Evolutionary conservation across 2,888 invertebrate genomes (phyloP).

Genomic region (Serripes groenlandicus): DNA sequence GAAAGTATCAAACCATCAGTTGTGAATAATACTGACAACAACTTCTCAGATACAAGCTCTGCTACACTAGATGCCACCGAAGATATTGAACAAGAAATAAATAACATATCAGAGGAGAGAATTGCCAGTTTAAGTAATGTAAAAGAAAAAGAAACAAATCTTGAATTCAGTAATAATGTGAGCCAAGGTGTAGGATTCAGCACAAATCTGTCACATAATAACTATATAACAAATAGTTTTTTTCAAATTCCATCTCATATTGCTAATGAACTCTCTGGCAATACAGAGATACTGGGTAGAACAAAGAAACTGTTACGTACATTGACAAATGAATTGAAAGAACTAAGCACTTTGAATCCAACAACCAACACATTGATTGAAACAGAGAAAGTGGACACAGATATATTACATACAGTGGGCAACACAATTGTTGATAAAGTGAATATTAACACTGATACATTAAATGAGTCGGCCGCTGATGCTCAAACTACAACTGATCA

Average conservation of each 20-base stretch:
- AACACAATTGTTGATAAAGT: too few species aligned
- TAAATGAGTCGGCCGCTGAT: background rate
- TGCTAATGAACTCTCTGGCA: background rate
- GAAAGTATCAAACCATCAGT: background rate
- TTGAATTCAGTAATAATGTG: too few species aligned
- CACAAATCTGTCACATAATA: too few species aligned
- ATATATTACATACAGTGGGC: too few species aligned
- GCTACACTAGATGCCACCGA: background rate
- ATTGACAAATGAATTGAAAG: background rate
- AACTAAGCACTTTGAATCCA: background rate
- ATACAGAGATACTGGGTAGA: background rate
- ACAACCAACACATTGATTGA: background rate
- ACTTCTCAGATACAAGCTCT: background rate
- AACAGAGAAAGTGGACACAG: too few species aligned
- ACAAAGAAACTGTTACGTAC: background rate
- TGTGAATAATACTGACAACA: background rate
- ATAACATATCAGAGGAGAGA: too few species aligned
- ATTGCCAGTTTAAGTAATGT: too few species aligned
- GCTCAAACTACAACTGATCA: background rate
- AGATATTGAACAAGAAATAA: too few species aligned
- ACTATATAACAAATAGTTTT: background rate
- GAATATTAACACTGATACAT: too few species aligned
- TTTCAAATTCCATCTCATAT: slow-evolving; percentile 2
- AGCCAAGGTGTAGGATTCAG: too few species aligned
- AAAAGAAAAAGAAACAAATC: background rate